phyloP scores from a whole-genome alignment of 2,888 invertebrate species.

The Pachydiplax longipennis region DNA sequence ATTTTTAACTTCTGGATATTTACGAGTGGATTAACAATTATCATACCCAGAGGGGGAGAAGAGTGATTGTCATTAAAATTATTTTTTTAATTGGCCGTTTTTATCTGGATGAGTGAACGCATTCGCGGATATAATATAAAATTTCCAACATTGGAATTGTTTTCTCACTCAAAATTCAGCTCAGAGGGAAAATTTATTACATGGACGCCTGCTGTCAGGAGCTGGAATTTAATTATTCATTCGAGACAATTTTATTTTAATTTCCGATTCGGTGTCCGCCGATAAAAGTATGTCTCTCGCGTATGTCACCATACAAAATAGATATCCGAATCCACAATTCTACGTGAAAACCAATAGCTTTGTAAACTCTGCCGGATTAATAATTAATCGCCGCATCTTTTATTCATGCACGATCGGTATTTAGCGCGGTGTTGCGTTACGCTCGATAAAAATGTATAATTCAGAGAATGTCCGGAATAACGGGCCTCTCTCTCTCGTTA shows the following conservation, averaged over 20 bases:
- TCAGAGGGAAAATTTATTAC: too few relatives aligned
- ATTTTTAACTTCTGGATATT: not conserved
- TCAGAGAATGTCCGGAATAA: not conserved
- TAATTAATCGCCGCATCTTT: not conserved
- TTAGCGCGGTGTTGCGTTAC: not conserved
- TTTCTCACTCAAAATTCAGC: too few relatives aligned
- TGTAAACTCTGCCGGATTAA: not conserved
- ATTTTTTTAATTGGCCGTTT: too few relatives aligned
- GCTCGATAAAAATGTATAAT: not conserved
- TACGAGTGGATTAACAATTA: too few relatives aligned
- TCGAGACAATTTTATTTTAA: not conserved
- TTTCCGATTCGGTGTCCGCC: not conserved
- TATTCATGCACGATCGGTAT: not conserved
- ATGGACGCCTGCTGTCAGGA: too few relatives aligned
- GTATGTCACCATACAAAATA: not conserved
- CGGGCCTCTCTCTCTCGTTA: not conserved
- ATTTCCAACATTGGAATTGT: too few relatives aligned
- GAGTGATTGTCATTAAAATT: too few relatives aligned
- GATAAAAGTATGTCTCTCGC: not conserved
- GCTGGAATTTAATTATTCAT: too few relatives aligned
- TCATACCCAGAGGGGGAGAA: too few relatives aligned
- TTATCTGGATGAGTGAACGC: too few relatives aligned
- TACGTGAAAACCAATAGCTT: not conserved
- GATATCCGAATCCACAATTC: not conserved
- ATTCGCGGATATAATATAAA: too few relatives aligned